phyloP scores from a whole-genome alignment of 2,888 invertebrate genomes.

The Diarsia brunnea region DNA sequence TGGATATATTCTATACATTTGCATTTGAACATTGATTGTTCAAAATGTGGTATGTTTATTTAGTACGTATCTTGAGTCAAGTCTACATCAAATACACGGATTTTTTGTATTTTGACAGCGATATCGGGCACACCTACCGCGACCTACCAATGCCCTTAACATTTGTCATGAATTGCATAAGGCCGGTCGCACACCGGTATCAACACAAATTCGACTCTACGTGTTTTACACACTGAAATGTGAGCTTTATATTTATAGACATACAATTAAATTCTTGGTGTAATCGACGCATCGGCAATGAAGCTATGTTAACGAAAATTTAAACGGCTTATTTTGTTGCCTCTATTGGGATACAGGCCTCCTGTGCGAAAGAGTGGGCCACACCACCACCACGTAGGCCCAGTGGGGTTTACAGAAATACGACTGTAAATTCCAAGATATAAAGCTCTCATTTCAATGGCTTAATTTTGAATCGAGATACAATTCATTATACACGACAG shows the following conservation, averaged over 20 bases:
- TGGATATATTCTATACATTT: slow-evolving; percentile 27
- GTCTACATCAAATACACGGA: slow-evolving; percentile 27
- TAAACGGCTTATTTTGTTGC: neutral
- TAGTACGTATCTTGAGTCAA: slow-evolving; percentile 34
- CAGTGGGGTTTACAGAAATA: neutral
- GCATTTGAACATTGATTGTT: slow-evolving; percentile 25
- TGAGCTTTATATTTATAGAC: neutral
- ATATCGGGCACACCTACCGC: slow-evolving; percentile 9
- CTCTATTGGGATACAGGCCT: neutral
- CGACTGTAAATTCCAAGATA: no score
- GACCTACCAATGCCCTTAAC: slow-evolving; percentile 6
- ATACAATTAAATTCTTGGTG: neutral
- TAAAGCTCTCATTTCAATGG: neutral
- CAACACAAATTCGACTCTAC: neutral
- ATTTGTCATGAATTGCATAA: slow-evolving; percentile 12
- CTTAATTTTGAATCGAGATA: neutral
- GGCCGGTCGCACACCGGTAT: neutral
- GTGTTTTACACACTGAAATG: neutral
- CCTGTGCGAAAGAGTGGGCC: no score
- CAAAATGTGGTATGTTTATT: slow-evolving; percentile 10
- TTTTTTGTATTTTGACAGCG: slow-evolving; percentile 7
- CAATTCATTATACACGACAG: neutral
- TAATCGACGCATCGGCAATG: neutral
- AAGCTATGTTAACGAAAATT: neutral
- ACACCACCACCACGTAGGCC: neutral